Evolutionary conservation across 2,888 invertebrate genomes (phyloP).

Genomic region (Omphaloscelis lunosa): DNA sequence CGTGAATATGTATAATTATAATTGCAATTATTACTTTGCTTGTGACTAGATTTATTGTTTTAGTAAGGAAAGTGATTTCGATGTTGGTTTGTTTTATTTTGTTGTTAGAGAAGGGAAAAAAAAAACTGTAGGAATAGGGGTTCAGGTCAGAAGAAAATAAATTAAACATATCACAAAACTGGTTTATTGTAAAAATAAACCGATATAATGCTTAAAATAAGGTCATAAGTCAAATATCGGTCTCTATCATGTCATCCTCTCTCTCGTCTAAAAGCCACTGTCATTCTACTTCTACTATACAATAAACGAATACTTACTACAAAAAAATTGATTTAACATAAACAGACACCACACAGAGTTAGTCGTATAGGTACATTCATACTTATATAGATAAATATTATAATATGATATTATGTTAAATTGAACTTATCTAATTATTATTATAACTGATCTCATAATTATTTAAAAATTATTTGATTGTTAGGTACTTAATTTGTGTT

Average conservation of each 20-base stretch:
- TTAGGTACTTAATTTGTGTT: too few relatives aligned
- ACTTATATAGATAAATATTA: too few relatives aligned
- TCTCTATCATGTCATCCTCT: not conserved
- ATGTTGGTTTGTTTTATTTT: conserved; percentile 1
- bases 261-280: not conserved
- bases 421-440: too few relatives aligned
- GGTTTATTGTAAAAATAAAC: not conserved
- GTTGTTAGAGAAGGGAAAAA: not conserved
- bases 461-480: too few relatives aligned
- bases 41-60: conserved; percentile 54
- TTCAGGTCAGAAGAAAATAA: not conserved
- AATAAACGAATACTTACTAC: too few relatives aligned
- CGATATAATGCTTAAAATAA: not conserved
- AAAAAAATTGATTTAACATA: too few relatives aligned
- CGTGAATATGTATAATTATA: conserved; percentile 85
- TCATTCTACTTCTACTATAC: not conserved
- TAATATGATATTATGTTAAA: too few relatives aligned
- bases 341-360: too few relatives aligned
- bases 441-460: too few relatives aligned
- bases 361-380: too few relatives aligned
- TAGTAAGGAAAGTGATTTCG: conserved; percentile 21
- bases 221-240: not conserved
- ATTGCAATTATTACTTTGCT: conserved; percentile 81
- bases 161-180: not conserved
- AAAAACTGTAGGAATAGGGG: not conserved